phyloP scores from a whole-genome alignment of 2,888 invertebrate species.

The Polymixis flavicincta region DNA sequence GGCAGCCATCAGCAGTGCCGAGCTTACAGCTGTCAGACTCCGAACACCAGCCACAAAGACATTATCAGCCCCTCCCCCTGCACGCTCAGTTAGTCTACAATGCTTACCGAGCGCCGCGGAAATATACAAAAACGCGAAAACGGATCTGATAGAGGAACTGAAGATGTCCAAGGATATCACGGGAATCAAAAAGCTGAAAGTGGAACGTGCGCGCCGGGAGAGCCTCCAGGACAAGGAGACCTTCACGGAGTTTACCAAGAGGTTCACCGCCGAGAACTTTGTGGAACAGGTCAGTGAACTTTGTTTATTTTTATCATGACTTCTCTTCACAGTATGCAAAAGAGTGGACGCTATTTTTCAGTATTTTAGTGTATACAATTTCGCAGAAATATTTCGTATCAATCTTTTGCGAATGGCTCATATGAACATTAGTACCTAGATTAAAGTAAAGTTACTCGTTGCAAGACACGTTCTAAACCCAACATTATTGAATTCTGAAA shows the following conservation, averaged over 20 bases:
- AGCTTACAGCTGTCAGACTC: conserved; percentile 95
- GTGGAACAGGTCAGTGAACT: conserved; percentile 95
- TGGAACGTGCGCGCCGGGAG: conserved; percentile 96
- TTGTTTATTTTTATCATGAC: conserved; percentile 55
- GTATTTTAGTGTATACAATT: no score
- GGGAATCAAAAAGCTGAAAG: conserved; percentile 98
- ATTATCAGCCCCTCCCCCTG: conserved; percentile 93
- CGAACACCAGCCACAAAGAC: conserved; percentile 95
- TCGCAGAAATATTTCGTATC: no score
- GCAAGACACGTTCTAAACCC: conserved; percentile 5
- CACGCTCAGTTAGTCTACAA: conserved; percentile 94
- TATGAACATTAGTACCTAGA: neutral
- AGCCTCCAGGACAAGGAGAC: conserved; percentile 95
- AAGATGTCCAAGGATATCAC: conserved; percentile 98
- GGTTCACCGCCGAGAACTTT: conserved; percentile 96
- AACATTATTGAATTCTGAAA: conserved; percentile 38
- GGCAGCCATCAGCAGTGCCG: conserved; percentile 96
- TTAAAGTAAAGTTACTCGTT: neutral
- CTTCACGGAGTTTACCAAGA: conserved; percentile 95
- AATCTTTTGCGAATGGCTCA: conserved; percentile 1
- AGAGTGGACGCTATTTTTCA: conserved; percentile 45
- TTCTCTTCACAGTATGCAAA: conserved; percentile 20
- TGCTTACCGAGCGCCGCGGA: conserved; percentile 92
- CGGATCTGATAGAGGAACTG: conserved; percentile 97
- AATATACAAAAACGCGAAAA: conserved; percentile 94